Percentiles rank a stretch among this genome's conserved stretches.
phyloP scores from a whole-genome alignment of 2,113 vertebrate species.

The Stegastes partitus region DNA sequence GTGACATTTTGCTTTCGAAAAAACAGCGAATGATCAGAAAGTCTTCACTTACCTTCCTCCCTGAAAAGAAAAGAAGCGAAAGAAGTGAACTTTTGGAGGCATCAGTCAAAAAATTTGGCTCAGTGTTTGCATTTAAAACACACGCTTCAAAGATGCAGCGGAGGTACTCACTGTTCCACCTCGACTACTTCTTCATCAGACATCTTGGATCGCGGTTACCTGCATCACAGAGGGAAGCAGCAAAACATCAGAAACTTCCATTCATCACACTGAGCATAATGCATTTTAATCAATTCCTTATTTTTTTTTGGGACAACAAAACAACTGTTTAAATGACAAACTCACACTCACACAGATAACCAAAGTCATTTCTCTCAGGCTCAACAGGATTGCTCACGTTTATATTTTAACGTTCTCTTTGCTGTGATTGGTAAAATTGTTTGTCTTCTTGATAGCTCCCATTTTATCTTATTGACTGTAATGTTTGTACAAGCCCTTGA shows the following conservation, averaged over 20 bases:
- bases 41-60: constrained; percentile 77
- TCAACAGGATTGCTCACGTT: constrained; percentile 4
- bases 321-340: neutral
- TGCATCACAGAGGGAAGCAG: constrained; percentile 23
- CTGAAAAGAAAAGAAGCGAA: constrained; percentile 50
- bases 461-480: constrained; percentile 25
- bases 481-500: constrained; percentile 20
- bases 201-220: constrained; percentile 56
- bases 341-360: neutral
- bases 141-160: neutral
- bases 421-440: constrained; percentile 24
- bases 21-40: constrained; percentile 6
- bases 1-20: constrained; percentile 32
- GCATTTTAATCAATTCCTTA: neutral
- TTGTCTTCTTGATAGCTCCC: constrained; percentile 20
- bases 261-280: neutral
- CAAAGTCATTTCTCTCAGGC: neutral
- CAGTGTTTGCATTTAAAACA: constrained; percentile 1
- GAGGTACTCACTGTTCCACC: constrained; percentile 71
- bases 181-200: constrained; percentile 61
- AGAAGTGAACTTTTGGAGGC: neutral
- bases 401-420: neutral
- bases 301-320: constrained; percentile 7
- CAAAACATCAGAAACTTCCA: neutral
- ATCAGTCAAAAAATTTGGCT: neutral